Evolutionary conservation across 2,113 vertebrate species (phyloP).

Genomic region (Mesembrinibis cayennensis): DNA sequence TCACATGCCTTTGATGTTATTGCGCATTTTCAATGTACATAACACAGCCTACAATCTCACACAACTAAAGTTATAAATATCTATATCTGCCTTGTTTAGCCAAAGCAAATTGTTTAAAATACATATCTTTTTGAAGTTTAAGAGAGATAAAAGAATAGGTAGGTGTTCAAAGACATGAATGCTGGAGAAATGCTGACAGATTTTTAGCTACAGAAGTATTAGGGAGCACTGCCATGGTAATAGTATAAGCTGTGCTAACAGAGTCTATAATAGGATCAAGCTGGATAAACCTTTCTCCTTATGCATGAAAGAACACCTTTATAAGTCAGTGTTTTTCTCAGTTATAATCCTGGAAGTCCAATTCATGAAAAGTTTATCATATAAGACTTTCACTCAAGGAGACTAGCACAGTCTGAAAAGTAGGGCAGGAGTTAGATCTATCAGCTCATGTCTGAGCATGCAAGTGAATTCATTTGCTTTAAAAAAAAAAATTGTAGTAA

Average conservation of each 20-base stretch:
- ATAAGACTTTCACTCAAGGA: neutral
- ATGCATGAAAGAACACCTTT: slow-evolving; percentile 43
- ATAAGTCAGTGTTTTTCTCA: slow-evolving; percentile 27
- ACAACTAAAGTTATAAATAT: neutral
- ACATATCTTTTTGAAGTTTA: neutral
- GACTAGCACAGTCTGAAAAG: neutral
- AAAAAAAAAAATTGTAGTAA: neutral
- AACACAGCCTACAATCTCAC: neutral
- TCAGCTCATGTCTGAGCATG: neutral
- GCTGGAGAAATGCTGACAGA: neutral
- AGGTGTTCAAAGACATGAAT: neutral
- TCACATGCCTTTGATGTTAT: neutral
- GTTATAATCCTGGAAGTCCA: slow-evolving; percentile 39
- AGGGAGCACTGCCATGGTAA: neutral
- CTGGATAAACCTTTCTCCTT: slow-evolving; percentile 48
- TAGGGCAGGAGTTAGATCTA: slow-evolving; percentile 12
- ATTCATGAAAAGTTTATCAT: slow-evolving; percentile 56
- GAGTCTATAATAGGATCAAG: slow-evolving; percentile 54
- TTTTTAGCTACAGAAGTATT: slow-evolving; percentile 6
- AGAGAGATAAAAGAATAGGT: neutral
- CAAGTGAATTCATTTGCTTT: neutral
- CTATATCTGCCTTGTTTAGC: neutral
- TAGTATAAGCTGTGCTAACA: slow-evolving; percentile 14
- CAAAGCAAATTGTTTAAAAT: neutral
- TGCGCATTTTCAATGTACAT: neutral